Base-by-base conservation (phyloP, 2,113 vertebrate genomes). In the Felis chaus region DNA sequence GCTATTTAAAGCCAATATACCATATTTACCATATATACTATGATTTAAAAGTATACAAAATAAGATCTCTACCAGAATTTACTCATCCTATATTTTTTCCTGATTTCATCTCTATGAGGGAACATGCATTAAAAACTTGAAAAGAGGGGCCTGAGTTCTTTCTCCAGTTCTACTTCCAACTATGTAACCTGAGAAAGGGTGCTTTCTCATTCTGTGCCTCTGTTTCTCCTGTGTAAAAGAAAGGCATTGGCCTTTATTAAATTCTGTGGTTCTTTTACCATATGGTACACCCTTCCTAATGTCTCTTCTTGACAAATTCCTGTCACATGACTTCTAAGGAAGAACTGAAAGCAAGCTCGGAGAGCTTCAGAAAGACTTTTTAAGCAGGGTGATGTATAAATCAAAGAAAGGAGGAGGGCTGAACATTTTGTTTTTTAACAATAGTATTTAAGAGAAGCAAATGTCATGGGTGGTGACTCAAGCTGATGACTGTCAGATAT, bases 391-490 rank as follows among this genome's bases (percentile, higher is more conserved):
- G 18, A 84, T 61, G 14, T 73, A 55, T 82, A 95, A 66, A 89
- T 84, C 31, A 95, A 91, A 84, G n/a, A 71, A 96, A 61, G 23
- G 31, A 55, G 85, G 13, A 96, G 15, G 27, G 12, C 7, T 89
- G 55, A 73, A 18, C 45, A 45, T 45, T 66, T 97, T 86, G 71
- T 96, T 86, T 85, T 96, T 86, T 39, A 80, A 88, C 1, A 96
- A 74, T 29, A 96, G 96, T 76, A 97, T 94, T 68, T 69, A 98
- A 95, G 89, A 97, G 41, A 96, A 94, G 79, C 50, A 98, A 98
- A 98, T 97, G 95, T 97, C 98, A 98, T 48, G 74, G 23, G 69
- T 57, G 89, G 66, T 99, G 98, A 99, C 89, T 99, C 98, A 99
- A 95, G 76, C 50, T 93, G 96, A 97, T 97, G 97, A 98, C 66